Conservation (phyloP, 2,113 vertebrate genomes). For the Syrrhaptes paradoxus region DNA sequence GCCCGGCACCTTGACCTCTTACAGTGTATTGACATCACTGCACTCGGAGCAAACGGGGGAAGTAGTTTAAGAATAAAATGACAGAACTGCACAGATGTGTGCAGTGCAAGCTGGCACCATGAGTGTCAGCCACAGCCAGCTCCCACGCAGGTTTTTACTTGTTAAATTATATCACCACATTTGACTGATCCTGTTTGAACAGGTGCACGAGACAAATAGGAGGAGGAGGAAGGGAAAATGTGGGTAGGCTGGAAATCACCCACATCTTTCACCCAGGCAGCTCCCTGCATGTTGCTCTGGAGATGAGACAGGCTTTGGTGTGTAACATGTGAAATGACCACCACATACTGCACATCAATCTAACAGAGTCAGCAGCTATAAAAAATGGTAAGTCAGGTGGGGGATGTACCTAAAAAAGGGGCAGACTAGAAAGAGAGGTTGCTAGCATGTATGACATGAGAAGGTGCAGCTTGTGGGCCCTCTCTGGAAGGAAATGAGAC, state of each 20-base stretch:
- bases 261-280: neutral
- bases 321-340: neutral
- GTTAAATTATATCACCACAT: neutral
- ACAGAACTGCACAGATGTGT: neutral
- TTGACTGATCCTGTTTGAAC: neutral
- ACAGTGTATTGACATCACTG: neutral
- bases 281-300: neutral
- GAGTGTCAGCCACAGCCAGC: neutral
- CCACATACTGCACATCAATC: accelerated
- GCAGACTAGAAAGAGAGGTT: neutral
- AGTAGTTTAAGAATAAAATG: neutral
- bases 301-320: neutral
- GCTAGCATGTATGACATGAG: neutral
- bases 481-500: too few species aligned
- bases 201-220: neutral
- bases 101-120: neutral
- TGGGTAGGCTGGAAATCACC: neutral
- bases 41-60: neutral
- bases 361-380: neutral
- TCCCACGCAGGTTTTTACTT: neutral
- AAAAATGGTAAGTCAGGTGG: neutral
- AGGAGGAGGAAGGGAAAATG: neutral
- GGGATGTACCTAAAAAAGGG: neutral
- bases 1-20: neutral
- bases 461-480: neutral